Evolutionary conservation across 2,888 invertebrate species (phyloP).

Genomic region (Macrosiphum euphorbiae): DNA sequence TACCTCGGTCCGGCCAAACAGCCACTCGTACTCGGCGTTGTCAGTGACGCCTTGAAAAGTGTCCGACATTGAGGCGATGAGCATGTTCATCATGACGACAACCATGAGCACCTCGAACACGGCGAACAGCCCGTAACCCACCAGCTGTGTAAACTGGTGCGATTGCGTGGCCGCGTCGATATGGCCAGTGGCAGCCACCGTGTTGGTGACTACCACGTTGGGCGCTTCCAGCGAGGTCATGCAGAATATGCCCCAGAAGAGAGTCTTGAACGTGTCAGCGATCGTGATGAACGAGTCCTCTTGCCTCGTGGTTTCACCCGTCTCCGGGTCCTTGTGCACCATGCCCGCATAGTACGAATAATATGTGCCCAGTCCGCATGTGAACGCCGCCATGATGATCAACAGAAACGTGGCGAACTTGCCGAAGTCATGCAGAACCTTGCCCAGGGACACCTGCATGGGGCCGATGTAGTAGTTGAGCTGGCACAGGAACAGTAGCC

Average conservation of each 20-base stretch:
- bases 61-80: constrained; percentile 83
- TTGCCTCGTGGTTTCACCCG: constrained; percentile 73
- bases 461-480: constrained; percentile 78
- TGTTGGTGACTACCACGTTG: constrained; percentile 77
- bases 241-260: constrained; percentile 81
- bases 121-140: constrained; percentile 79
- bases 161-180: constrained; percentile 71
- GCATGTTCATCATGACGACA: constrained; percentile 82
- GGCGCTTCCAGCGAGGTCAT: constrained; percentile 78
- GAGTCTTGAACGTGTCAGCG: constrained; percentile 73
- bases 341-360: constrained; percentile 79
- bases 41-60: constrained; percentile 70
- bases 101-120: constrained; percentile 80
- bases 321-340: constrained; percentile 74
- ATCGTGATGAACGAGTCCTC: constrained; percentile 70
- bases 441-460: constrained; percentile 73
- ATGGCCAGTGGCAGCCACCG: constrained; percentile 69
- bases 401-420: constrained; percentile 76
- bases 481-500: constrained; percentile 77
- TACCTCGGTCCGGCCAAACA: constrained; percentile 80
- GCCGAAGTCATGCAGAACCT: constrained; percentile 78
- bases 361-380: constrained; percentile 74
- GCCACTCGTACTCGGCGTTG: constrained; percentile 80
- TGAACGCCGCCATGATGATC: constrained; percentile 76
- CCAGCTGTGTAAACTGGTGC: constrained; percentile 76